A percentile compares a stretch with the other conserved stretches of the same genome.
Conservation (phyloP, 2,888 invertebrate genomes). For the Tetranychus piercei region DNA sequence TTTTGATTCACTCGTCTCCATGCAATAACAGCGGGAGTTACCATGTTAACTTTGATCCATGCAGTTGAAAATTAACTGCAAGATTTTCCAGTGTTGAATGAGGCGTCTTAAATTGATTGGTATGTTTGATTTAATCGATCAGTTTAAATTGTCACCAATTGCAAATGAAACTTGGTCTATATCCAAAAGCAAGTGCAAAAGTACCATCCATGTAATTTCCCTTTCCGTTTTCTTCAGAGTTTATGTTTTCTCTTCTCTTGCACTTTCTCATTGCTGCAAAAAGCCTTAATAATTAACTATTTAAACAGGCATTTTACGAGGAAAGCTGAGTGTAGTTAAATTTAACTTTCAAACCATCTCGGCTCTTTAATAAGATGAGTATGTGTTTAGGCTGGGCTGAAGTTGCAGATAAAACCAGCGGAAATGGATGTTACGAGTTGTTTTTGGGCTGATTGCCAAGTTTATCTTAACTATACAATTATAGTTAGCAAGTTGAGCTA, state of each 20-base stretch:
- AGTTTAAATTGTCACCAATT: neutral
- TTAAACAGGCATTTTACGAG: too few relatives aligned
- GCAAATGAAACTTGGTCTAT: neutral
- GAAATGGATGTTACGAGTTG: neutral
- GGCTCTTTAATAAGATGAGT: neutral
- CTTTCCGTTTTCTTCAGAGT: neutral
- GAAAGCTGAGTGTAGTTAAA: neutral
- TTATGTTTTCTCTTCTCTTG: neutral
- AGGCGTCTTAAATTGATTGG: too few relatives aligned
- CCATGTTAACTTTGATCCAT: too few relatives aligned
- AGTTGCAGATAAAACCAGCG: neutral
- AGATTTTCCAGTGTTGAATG: too few relatives aligned
- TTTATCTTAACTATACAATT: neutral
- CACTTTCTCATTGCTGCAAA: neutral
- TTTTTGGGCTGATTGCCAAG: neutral
- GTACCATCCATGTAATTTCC: neutral
- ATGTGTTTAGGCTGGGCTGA: neutral
- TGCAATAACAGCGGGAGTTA: too few relatives aligned
- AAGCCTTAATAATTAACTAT: too few relatives aligned
- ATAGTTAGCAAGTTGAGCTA: neutral
- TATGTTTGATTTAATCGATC: neutral
- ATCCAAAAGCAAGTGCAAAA: neutral
- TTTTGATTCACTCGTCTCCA: too few relatives aligned
- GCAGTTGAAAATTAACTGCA: too few relatives aligned
- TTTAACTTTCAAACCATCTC: conserved; percentile 2